Evolutionary conservation across 2,113 vertebrate genomes (phyloP).

Genomic region (Pomatostomus ruficeps): DNA sequence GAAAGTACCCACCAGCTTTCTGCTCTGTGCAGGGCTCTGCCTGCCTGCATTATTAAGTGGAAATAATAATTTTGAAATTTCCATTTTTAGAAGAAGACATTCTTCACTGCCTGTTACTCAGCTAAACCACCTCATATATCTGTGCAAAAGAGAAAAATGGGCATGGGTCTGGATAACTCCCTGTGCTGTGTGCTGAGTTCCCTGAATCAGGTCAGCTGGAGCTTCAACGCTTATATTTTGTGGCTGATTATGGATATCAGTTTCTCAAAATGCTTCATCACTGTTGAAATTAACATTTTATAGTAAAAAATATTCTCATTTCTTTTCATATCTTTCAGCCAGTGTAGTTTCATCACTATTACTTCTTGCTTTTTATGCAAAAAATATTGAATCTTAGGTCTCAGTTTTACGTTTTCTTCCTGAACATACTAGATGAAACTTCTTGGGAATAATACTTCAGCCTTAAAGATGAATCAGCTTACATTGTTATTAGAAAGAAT

Average conservation of each 20-base stretch:
- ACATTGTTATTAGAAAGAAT: constrained; percentile 2
- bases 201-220: neutral
- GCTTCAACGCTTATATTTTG: neutral
- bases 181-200: neutral
- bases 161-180: neutral
- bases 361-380: neutral
- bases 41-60: neutral
- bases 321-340: constrained; percentile 10
- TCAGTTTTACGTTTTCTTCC: neutral
- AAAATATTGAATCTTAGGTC: neutral
- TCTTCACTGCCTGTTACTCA: neutral
- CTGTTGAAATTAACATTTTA: constrained; percentile 9
- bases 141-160: neutral
- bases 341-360: neutral
- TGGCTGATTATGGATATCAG: neutral
- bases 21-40: neutral
- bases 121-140: neutral
- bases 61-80: neutral
- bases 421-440: neutral
- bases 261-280: neutral
- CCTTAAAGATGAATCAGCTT: neutral
- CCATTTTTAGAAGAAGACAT: neutral
- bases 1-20: neutral
- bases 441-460: neutral
- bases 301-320: constrained; percentile 15